Conservation (phyloP, 2,113 vertebrate genomes). For the Urocynchramus pylzowi region DNA sequence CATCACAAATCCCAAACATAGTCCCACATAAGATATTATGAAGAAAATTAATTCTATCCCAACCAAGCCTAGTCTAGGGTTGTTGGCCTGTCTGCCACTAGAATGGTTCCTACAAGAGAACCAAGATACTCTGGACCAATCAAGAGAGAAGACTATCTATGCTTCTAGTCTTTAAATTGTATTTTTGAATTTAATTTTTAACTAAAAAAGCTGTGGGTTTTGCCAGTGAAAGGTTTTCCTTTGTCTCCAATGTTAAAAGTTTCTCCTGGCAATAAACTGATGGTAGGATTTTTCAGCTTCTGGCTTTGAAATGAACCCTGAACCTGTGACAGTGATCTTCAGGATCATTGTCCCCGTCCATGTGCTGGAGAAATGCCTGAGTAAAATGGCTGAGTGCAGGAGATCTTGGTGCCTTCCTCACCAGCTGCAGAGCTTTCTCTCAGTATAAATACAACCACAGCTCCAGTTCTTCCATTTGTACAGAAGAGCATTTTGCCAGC, state of each 20-base stretch:
- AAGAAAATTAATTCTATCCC: not conserved
- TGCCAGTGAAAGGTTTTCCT: not conserved
- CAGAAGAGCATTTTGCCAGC: not conserved
- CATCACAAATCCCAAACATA: not conserved
- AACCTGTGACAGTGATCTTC: not conserved
- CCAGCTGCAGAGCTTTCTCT: not conserved
- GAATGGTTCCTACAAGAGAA: not conserved
- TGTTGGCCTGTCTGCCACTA: not conserved
- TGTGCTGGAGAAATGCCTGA: not conserved
- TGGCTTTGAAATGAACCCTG: not conserved
- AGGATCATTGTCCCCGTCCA: not conserved
- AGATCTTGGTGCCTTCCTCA: not conserved
- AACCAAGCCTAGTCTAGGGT: not conserved
- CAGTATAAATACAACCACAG: not conserved
- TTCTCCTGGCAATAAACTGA: not conserved
- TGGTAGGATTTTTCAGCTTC: not conserved
- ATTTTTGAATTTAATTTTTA: not conserved
- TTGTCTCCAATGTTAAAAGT: not conserved
- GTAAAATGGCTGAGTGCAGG: not conserved
- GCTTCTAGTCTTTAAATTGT: not conserved
- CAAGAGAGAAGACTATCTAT: not conserved
- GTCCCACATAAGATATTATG: not conserved
- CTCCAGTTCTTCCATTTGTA: not conserved
- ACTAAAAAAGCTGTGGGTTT: not conserved
- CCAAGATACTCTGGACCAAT: not conserved